A percentile compares a stretch with the other conserved stretches of the same genome.
These are phyloP conservation scores for Trichopria drosophilae DNA, from an alignment of 2,888 invertebrate species.

Conservation along the genomic window DNA sequence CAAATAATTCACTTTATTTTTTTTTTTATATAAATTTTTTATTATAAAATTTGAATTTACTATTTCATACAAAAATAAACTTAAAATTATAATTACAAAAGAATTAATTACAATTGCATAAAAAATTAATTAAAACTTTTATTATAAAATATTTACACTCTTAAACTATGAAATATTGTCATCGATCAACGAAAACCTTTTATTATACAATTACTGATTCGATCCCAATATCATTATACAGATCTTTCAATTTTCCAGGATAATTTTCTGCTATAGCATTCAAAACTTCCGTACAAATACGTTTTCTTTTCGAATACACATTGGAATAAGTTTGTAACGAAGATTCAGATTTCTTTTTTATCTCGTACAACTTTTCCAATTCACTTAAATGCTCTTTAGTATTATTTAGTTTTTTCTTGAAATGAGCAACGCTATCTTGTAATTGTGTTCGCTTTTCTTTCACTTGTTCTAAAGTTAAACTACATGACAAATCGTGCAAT, in stretches of 20 bases:
- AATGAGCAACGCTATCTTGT: slow-evolving; percentile 57
- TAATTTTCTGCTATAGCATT: slow-evolving; percentile 81
- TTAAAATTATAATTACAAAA: too few species aligned
- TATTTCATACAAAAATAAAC: too few species aligned
- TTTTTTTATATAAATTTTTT: too few species aligned
- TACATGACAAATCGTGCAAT: slow-evolving; percentile 58
- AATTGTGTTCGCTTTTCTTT: slow-evolving; percentile 56
- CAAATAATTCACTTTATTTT: too few species aligned
- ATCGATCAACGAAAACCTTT: too few species aligned
- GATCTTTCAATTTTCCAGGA: slow-evolving; percentile 77
- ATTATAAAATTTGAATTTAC: too few species aligned
- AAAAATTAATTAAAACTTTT: too few species aligned
- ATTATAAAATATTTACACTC: too few species aligned
- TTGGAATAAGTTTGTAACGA: slow-evolving; percentile 61
- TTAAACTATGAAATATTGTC: too few species aligned
- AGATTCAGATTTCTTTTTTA: slow-evolving; percentile 64
- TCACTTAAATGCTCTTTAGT: slow-evolving; percentile 65
- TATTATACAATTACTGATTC: slow-evolving; percentile 68
- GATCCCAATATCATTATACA: slow-evolving; percentile 80
- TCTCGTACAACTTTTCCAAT: slow-evolving; percentile 64
- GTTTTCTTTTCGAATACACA: slow-evolving; percentile 75
- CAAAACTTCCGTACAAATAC: slow-evolving; percentile 75
- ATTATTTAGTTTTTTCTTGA: slow-evolving; percentile 64
- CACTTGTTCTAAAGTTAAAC: slow-evolving; percentile 66
- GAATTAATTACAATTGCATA: too few species aligned